Conservation (phyloP, 2,888 invertebrate genomes). For the Lycia hirtaria region DNA sequence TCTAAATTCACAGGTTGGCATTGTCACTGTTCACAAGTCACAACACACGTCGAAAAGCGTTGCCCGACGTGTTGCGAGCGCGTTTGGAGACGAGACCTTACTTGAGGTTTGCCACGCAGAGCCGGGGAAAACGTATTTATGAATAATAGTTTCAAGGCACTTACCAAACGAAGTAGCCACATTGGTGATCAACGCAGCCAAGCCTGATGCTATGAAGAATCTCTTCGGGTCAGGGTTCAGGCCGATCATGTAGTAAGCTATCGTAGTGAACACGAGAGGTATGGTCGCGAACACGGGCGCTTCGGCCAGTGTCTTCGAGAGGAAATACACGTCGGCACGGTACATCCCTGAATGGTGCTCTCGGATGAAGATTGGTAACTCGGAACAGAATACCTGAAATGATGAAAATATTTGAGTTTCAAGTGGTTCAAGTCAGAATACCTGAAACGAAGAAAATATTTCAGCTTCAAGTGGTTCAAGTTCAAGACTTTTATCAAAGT, state of each 20-base stretch:
- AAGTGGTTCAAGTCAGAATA: constrained; percentile 80
- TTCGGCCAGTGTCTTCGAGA: constrained; percentile 96
- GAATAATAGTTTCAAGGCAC: constrained; percentile 50
- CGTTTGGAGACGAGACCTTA: too few relatives aligned
- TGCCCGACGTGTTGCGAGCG: too few relatives aligned
- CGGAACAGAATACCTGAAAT: constrained; percentile 93
- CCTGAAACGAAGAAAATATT: constrained; percentile 77
- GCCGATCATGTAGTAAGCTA: constrained; percentile 96
- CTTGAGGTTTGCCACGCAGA: too few relatives aligned
- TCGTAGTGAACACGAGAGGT: constrained; percentile 92
- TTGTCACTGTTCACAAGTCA: too few relatives aligned
- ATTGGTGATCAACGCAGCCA: constrained; percentile 94
- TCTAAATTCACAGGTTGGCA: too few relatives aligned
- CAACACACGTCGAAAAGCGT: too few relatives aligned
- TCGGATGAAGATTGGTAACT: constrained; percentile 94
- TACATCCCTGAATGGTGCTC: constrained; percentile 97
- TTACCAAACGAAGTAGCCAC: constrained; percentile 95
- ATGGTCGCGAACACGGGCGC: constrained; percentile 93
- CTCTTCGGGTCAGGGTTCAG: constrained; percentile 88
- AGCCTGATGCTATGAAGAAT: constrained; percentile 90
- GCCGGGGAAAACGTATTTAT: too few relatives aligned
- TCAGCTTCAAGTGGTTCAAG: neutral
- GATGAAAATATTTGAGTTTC: neutral
- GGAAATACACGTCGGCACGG: constrained; percentile 94
- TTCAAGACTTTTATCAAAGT: too few relatives aligned